phyloP scores from a whole-genome alignment of 2,797 vertebrate genomes.

The Champsocephalus gunnari region DNA sequence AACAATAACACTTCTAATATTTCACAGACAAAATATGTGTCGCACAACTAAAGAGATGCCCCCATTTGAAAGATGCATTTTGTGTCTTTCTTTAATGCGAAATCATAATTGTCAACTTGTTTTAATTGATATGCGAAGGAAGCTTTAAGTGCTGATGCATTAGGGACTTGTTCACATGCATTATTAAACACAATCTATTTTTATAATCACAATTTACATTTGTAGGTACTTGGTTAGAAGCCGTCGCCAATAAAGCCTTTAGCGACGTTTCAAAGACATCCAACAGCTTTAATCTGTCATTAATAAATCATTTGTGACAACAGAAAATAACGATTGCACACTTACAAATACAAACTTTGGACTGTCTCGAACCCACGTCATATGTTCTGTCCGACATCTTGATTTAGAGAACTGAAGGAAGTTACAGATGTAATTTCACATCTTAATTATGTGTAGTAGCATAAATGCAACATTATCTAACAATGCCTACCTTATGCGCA shows the following conservation, averaged over 20 bases:
- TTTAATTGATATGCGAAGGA: background rate
- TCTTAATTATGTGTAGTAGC: background rate
- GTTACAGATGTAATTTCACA: constrained; percentile 4
- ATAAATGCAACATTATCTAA: background rate
- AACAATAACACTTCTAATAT: background rate
- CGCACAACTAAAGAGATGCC: background rate
- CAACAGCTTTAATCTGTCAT: background rate
- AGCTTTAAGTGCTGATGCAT: background rate
- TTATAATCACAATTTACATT: too few species aligned
- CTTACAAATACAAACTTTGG: background rate
- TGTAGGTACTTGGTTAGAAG: background rate
- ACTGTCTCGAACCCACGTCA: background rate
- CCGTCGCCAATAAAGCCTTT: background rate
- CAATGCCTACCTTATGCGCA: background rate
- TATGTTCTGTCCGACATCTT: background rate
- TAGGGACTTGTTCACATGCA: background rate
- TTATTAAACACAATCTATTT: too few species aligned
- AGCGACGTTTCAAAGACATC: background rate
- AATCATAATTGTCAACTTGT: background rate
- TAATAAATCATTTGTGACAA: background rate
- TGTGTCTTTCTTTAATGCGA: too few species aligned
- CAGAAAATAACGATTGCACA: background rate
- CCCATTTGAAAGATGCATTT: background rate
- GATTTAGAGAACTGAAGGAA: background rate
- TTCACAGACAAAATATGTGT: background rate